These are phyloP conservation scores for Casuarius casuarius DNA, from an alignment of 2,113 vertebrate species.

Conservation along the genomic window DNA sequence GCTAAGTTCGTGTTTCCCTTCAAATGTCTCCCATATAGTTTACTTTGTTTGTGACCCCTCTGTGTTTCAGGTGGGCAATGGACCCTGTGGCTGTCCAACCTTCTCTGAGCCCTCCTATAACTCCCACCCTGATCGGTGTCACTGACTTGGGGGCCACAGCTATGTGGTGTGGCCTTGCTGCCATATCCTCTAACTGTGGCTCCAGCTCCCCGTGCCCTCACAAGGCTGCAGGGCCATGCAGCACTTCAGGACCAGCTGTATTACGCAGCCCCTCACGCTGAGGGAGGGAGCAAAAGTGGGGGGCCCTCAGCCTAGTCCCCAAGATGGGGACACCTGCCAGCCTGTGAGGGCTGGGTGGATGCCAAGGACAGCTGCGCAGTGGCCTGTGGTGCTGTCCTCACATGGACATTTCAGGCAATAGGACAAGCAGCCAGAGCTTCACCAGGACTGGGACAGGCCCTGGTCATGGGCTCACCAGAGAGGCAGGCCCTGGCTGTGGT, in stretches of 20 bases:
- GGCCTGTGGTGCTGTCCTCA: background rate
- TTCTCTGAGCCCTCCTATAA: background rate
- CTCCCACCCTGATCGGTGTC: background rate
- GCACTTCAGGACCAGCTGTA: background rate
- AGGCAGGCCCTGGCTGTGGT: too few species aligned
- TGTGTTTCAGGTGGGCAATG: fast-evolving
- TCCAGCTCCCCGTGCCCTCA: fast-evolving
- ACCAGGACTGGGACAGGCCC: background rate
- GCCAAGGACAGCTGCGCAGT: fast-evolving
- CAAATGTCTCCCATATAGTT: background rate
- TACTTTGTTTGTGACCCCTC: background rate
- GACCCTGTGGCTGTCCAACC: background rate
- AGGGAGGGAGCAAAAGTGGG: fast-evolving
- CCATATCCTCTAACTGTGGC: background rate
- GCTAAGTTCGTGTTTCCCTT: background rate
- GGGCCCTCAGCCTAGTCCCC: background rate
- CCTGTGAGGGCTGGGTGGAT: background rate
- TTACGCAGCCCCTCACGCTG: fast-evolving
- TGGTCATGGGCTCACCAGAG: background rate
- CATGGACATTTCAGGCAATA: background rate
- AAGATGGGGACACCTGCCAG: background rate
- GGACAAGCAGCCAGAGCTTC: background rate
- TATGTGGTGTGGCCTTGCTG: background rate
- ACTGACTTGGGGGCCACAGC: background rate
- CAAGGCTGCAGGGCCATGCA: background rate